These are phyloP conservation scores for Charanyca ferruginea DNA, from an alignment of 2,888 invertebrate genomes.

Conservation along the genomic window DNA sequence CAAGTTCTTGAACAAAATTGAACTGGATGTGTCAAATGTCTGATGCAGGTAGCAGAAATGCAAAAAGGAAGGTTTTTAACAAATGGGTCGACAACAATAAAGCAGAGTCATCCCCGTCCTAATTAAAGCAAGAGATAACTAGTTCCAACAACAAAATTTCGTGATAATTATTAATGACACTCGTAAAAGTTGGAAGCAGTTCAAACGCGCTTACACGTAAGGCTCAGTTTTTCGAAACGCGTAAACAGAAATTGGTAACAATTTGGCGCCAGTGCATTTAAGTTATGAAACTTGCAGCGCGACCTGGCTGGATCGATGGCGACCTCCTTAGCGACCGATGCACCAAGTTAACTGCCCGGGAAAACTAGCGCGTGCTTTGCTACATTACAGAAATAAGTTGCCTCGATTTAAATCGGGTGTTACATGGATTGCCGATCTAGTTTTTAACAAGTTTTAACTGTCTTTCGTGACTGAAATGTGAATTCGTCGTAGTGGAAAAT, in stretches of 20 bases:
- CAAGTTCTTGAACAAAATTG: constrained; percentile 23
- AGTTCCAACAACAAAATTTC: constrained; percentile 36
- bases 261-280: constrained; percentile 79
- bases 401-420: constrained; percentile 43
- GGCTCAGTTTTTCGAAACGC: constrained; percentile 57
- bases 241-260: constrained; percentile 76
- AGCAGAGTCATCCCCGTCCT: constrained; percentile 28
- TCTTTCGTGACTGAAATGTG: constrained; percentile 14
- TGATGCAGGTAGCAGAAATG: background rate
- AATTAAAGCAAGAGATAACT: constrained; percentile 39
- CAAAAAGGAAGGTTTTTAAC: constrained; percentile 11
- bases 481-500: constrained; percentile 34
- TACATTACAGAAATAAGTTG: constrained; percentile 62
- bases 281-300: constrained; percentile 74
- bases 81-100: constrained; percentile 27
- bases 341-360: constrained; percentile 85
- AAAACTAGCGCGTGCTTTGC: constrained; percentile 72
- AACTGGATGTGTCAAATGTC: constrained; percentile 4
- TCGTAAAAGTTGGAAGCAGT: constrained; percentile 63
- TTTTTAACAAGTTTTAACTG: constrained; percentile 39
- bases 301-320: constrained; percentile 85
- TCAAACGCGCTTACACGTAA: constrained; percentile 66
- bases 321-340: constrained; percentile 89
- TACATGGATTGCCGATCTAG: constrained; percentile 37
- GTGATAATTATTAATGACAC: constrained; percentile 52